Conservation (phyloP, 2,888 invertebrate species). For the Eristalinus sepulchralis region DNA sequence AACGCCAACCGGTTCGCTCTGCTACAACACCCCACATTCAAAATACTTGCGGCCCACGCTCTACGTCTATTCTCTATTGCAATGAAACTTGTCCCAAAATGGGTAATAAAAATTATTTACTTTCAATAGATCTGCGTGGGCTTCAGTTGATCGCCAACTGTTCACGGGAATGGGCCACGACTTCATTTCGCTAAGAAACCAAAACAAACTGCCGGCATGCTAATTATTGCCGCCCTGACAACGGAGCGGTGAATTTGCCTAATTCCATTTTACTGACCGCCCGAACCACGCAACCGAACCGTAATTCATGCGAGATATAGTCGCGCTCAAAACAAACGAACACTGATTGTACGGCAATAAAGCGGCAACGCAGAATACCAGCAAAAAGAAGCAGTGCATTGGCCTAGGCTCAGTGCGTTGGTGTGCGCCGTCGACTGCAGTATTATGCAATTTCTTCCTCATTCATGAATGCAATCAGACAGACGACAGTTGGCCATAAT, state of each 20-base stretch:
- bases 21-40: constrained; percentile 1
- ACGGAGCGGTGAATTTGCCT: constrained; percentile 2
- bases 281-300: background rate
- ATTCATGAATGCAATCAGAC: constrained; percentile 64
- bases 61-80: constrained; percentile 5
- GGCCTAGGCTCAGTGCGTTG: constrained; percentile 54
- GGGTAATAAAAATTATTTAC: constrained; percentile 28
- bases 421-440: constrained; percentile 37
- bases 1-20: background rate
- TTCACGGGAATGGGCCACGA: background rate
- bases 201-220: constrained; percentile 8
- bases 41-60: background rate
- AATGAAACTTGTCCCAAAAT: constrained; percentile 12
- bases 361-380: background rate
- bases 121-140: constrained; percentile 24
- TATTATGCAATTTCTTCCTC: constrained; percentile 68
- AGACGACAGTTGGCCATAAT: constrained; percentile 55
- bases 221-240: constrained; percentile 56
- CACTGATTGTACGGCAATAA: constrained; percentile 40
- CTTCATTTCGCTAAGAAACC: constrained; percentile 11
- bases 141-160: background rate
- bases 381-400: constrained; percentile 47
- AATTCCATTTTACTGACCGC: constrained; percentile 39
- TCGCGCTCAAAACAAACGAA: constrained; percentile 33
- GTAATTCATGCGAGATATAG: constrained; percentile 20